Base-by-base conservation (phyloP, 2,113 vertebrate genomes). In the Tachuris rubrigastra region DNA sequence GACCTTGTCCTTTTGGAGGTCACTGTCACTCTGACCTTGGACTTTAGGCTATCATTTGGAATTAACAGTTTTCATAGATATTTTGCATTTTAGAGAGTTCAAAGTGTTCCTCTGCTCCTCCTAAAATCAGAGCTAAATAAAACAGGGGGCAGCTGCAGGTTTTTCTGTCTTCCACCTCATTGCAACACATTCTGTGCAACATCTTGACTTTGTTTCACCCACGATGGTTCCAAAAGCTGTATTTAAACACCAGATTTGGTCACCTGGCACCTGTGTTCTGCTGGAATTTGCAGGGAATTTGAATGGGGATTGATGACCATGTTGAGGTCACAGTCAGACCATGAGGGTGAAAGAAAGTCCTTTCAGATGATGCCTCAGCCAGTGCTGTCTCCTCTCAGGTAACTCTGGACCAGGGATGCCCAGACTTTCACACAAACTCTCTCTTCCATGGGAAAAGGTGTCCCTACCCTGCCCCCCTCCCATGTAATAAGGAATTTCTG, bases 301-400 rank as follows among this genome's bases (percentile, higher is more conserved):
- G 12, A 8, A 8, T 1, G 12, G 16, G 69, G 10, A 1, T 10
- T 1, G 4, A 1, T 11, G 8, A 14, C 8, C 35, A 10, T 4
- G 0, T 3, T 1, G 11, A 62, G 69, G 66, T 44, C 52, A 14
- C 24, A 55, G 52, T 1, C 18, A 33, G 41, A 3, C 39, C 0
- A 0, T 0, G 62, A 3, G 63, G 71, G 5, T 39, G 69, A 5
- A 5, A 2, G 77, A 33, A 66, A 30, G 21, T 77, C 25, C 39
- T 17, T 67, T n/a, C 11, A 19, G 63, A 2, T 1, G 9, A 14
- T 65, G 3, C 44, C 22, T 9, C 7, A 49, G 9, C 53, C 31
- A 2, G 20, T 27, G 28, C 47, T 19, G 33, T 14, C 58, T 66
- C 41, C 22, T 47, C 25, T 16, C 0, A 2, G 30, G 20, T 11